Evolutionary conservation across 2,113 vertebrate genomes (phyloP), one percentile per base, ranked within the genome.

Genomic region (Pelecanus crispus): DNA sequence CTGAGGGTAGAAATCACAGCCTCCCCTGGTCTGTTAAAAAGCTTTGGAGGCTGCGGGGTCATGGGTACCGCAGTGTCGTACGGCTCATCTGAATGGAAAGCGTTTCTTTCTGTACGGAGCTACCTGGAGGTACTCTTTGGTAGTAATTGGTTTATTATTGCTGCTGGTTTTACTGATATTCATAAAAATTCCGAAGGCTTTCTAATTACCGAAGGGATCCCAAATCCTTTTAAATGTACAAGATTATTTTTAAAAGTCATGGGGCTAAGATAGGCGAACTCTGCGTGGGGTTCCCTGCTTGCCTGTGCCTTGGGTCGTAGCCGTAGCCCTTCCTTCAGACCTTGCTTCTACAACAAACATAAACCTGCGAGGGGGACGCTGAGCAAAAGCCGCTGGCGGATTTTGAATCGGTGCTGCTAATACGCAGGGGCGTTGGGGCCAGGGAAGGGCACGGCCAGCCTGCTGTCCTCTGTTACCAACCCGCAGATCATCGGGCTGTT

Each of bases 311-410:
- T 40, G 16, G 14, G 20, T 28, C 2, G 1, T 8, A 80, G 40
- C 6, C 47, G 9, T 5, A 44, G 31, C 55, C 17, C 28, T 86
- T 74, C 47, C 79, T 31, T 58, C 55, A 61, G 62, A 17, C 5
- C 44, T 61, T 13, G 11, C 50, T 66, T 19, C 63, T 79, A 31
- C 31, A 45, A 40, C 11, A 19, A 42, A 20, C 3, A 2, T 4
- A 28, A 49, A 86, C 22, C 20, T 28, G 2, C 0, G 5, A 80
- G 21, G 15, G 9, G 11, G 14, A 31, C 10, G 6, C 13, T 6
- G 19, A 22, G 19, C 17, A 72, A 90, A 58, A 67, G 44, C 59
- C 2, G 0, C 29, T 0, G 1, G 53, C 22, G 72, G 45, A 2
- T 77, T 92, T 86, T 17, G 80, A 25, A 20, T 15, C 0, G 0